Evolutionary conservation across 2,797 vertebrate species (phyloP).

Genomic region (Pantherophis vulpinus): DNA sequence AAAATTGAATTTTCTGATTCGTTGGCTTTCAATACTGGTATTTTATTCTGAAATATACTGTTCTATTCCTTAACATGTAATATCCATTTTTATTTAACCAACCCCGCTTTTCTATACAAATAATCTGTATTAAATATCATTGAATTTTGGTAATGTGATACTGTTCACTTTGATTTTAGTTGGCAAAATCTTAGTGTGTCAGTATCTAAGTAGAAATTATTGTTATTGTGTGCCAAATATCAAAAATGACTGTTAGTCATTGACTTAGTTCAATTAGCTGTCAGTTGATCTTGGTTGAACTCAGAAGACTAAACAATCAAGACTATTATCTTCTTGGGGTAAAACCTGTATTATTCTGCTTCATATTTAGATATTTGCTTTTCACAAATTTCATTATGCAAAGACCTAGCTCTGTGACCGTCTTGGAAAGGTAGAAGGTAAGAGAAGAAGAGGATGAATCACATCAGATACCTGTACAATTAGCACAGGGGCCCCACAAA

Average conservation of each 20-base stretch:
- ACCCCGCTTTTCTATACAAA: background rate
- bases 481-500: too few relatives aligned
- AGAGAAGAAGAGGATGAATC: background rate
- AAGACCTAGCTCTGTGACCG: background rate
- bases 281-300: background rate
- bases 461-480: too few relatives aligned
- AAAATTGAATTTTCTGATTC: background rate
- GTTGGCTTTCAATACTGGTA: background rate
- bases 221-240: background rate
- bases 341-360: background rate
- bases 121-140: background rate
- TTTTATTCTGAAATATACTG: background rate
- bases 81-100: background rate
- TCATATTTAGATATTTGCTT: background rate
- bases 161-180: background rate
- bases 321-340: background rate
- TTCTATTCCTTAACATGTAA: background rate
- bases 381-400: background rate
- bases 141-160: background rate
- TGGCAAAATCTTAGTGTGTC: background rate
- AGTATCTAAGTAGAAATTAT: background rate
- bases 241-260: background rate
- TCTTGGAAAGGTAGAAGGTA: background rate
- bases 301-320: background rate
- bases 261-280: background rate